Percentiles rank a stretch among this genome's conserved stretches.
Conservation (phyloP, 2,113 vertebrate species). For the Perca fluviatilis region DNA sequence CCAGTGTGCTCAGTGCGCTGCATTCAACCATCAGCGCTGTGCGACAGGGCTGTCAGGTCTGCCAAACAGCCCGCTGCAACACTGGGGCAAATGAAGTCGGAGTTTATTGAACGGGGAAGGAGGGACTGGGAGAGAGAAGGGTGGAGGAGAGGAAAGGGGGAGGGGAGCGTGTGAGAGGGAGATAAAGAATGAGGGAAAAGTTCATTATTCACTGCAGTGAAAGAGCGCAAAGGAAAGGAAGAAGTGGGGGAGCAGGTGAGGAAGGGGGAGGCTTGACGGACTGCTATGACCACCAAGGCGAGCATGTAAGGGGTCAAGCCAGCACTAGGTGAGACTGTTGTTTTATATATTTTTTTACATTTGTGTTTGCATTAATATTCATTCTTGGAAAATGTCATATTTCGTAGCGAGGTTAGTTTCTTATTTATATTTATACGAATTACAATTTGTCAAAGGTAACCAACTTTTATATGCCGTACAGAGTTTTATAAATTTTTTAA, state of each 20-base stretch:
- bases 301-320: not conserved
- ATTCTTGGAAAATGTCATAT: not conserved
- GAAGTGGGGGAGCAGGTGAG: constrained; percentile 12
- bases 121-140: constrained; percentile 30
- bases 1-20: constrained; percentile 66
- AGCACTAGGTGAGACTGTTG: not conserved
- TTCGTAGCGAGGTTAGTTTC: not conserved
- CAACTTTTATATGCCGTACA: not conserved
- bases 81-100: constrained; percentile 67
- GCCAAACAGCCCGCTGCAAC: constrained; percentile 75
- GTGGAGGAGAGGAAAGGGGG: not conserved
- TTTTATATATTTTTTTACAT: not conserved
- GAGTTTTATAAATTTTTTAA: not conserved
- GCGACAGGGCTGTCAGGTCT: constrained; percentile 62
- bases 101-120: constrained; percentile 70
- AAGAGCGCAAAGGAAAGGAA: constrained; percentile 4
- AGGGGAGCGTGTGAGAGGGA: constrained; percentile 11
- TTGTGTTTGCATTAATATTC: not conserved
- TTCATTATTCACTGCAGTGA: constrained; percentile 53
- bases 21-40: constrained; percentile 62
- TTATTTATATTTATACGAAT: not conserved
- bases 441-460: not conserved
- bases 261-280: not conserved
- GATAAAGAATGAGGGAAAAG: constrained; percentile 56
- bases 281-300: not conserved